Conservation (phyloP, 2,797 vertebrate genomes). For the Crypturellus tataupa region DNA sequence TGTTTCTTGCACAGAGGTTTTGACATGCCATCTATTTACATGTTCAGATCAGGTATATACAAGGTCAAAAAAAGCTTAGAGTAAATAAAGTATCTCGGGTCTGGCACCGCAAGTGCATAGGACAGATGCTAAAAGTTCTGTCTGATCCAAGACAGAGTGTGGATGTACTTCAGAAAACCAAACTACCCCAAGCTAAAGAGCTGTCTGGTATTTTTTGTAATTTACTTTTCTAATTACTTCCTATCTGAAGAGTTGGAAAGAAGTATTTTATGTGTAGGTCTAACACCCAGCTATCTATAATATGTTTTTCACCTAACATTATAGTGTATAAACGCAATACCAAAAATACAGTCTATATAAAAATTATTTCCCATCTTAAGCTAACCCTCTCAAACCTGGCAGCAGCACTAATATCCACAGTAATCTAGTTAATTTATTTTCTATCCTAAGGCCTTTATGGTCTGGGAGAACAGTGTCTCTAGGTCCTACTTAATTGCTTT, state of each 20-base stretch:
- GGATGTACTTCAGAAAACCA: background rate
- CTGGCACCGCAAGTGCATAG: background rate
- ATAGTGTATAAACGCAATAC: background rate
- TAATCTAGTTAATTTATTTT: background rate
- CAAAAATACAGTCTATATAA: background rate
- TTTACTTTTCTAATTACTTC: background rate
- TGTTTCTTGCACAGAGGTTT: background rate
- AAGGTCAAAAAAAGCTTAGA: background rate
- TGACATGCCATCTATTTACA: background rate
- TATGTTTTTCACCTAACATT: background rate
- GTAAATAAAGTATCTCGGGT: background rate
- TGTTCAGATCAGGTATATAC: background rate
- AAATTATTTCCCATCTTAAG: background rate
- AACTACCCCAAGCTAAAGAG: background rate
- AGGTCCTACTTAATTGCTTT: slow-evolving; percentile 42
- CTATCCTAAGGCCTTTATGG: slow-evolving; percentile 8
- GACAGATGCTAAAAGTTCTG: background rate
- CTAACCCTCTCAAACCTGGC: background rate
- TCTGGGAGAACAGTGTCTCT: background rate
- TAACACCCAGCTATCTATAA: background rate
- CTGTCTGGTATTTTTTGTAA: background rate
- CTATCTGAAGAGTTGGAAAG: background rate
- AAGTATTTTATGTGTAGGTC: background rate
- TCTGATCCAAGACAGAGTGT: background rate
- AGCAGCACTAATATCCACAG: background rate